Base-by-base conservation (phyloP, 1,140 invertebrate genomes). In the Thaumatotibia leucotreta region DNA sequence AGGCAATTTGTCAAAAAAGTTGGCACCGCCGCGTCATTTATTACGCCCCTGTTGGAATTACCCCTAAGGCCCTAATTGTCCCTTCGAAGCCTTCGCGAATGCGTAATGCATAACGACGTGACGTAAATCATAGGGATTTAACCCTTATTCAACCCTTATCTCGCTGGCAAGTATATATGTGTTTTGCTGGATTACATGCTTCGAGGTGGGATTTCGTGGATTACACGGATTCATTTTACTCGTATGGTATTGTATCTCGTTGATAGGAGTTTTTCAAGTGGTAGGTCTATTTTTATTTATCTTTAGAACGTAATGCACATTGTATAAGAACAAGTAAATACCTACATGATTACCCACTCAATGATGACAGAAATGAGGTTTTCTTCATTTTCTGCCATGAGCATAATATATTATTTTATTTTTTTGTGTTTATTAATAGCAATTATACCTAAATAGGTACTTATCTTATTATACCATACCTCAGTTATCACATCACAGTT, bases 1-100 rank as follows among this genome's bases (percentile, higher is more conserved):
- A 33, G 17, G 68, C 31, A 66, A 70, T 70, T 70, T 70, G 68
- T 70, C 68, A 70, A 61, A 66, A 69, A 70, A 70, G 68, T 70
- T 62, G 65, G 22, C 23, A 24, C 61, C 64, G 61, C 22, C 64
- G 39, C 63, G 45, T 64, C 68, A 70, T 70, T 70, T 70, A 66
- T 70, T 70, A 70, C 65, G 20, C 9, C 61, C 68, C 61, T 31
- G n/a, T 8, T n/a, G 27, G 27, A 29, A 2, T 29, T 35, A 10
- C 10, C 33, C 33, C 61, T 58, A 63, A 64, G 50, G 27, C 24
- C 39, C 31, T 70, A 70, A 70, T 70, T 65, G 63, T 32, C 58
- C 68, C 65, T 64, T 66, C 65, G 61, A 68, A 68, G 67, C 67
- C 67, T 68, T 52, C 61, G 29, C 24, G 39, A 45, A 31, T 33